Evolutionary conservation across 2,113 vertebrate species (phyloP), one percentile per base, ranked within the genome.

Genomic region (Erpornis zantholeuca): DNA sequence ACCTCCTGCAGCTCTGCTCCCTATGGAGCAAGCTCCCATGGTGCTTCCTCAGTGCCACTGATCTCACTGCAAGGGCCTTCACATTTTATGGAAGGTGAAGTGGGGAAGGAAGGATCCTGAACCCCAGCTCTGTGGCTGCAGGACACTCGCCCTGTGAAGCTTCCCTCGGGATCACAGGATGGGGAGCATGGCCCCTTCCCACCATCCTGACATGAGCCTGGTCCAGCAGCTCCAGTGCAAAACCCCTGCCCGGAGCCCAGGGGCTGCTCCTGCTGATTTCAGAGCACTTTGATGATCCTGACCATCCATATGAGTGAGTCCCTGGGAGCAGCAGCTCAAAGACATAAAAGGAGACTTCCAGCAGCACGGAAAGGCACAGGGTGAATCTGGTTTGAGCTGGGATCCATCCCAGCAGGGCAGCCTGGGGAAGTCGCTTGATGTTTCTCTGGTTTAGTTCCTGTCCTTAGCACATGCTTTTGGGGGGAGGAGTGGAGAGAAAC

Each of bases 71-170:
- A 40, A 73, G 25, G 12, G 60, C 56, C 20, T 21, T 31, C 40
- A 21, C 38, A 6, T 20, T 28, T 31, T 2, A 5, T 2, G 27
- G 82, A 28, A 57, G 40, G 45, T 18, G 28, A 64, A 28, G 6
- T 0, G 19, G 47, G 54, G 31, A 40, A 56, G 63, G 72, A 28
- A 7, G 49, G 33, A 60, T 23, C 33, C 68, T 3, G 16, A 59
- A 35, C 45, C 21, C 57, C 66, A 73, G 14, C 40, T 66, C 35
- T 52, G 11, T 2, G 4, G 70, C 44, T 6, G 5, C 29, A 38
- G 65, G 53, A 49, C 21, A 7, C 47, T 27, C 1, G 1, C 64
- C 16, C 49, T 15, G 4, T 6, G 66, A 52, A 0, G 0, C 10
- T 44, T 31, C 47, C 81, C 50, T 38, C 20, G 42, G 42, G 42